Evolutionary conservation across 2,113 vertebrate species (phyloP).

Genomic region (Protomyctophum bolini): DNA sequence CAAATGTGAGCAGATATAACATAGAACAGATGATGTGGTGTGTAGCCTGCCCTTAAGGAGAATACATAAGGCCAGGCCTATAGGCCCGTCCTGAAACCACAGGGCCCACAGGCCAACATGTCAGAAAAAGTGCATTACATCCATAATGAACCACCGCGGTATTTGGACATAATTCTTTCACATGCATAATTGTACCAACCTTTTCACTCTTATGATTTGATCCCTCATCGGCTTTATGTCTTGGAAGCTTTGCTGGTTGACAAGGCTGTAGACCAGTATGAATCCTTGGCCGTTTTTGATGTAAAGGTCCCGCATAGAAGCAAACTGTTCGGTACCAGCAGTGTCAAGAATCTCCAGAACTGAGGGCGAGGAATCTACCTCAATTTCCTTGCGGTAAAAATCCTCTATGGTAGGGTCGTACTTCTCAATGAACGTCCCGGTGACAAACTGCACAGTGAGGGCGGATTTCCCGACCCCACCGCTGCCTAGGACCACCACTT

Average conservation of each 20-base stretch:
- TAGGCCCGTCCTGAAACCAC: conserved; percentile 32
- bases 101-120: conserved; percentile 24
- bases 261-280: conserved; percentile 94
- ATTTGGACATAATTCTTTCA: background rate
- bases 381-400: conserved; percentile 97
- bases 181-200: conserved; percentile 71
- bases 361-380: conserved; percentile 95
- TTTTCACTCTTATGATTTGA: conserved; percentile 97
- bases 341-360: conserved; percentile 97
- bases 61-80: conserved; percentile 38
- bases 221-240: conserved; percentile 96
- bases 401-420: conserved; percentile 97
- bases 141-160: conserved; percentile 1
- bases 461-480: conserved; percentile 96
- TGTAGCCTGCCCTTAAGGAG: conserved; percentile 36
- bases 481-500: conserved; percentile 97
- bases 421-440: conserved; percentile 95
- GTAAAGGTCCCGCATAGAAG: conserved; percentile 96
- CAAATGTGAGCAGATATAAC: conserved; percentile 29
- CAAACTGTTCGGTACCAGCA: conserved; percentile 95
- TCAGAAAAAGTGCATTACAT: conserved; percentile 16
- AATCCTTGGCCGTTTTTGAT: conserved; percentile 97
- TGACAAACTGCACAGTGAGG: conserved; percentile 96
- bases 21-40: conserved; percentile 25
- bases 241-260: conserved; percentile 97